Base-by-base conservation (phyloP, 2,113 vertebrate species). In the Caloenas nicobarica region DNA sequence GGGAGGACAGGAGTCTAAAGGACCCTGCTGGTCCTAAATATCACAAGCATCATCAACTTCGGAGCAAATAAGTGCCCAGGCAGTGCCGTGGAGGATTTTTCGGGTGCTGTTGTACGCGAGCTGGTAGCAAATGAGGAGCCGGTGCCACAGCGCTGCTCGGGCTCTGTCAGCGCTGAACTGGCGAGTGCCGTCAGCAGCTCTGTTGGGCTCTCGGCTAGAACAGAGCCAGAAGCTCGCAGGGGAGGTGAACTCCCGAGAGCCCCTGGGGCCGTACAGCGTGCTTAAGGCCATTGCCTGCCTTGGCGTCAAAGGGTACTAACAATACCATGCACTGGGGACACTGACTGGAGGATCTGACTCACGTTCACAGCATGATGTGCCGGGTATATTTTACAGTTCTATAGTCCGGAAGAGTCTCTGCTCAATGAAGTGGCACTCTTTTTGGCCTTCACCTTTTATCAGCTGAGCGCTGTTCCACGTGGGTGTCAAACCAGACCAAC, bases 301-400 rank as follows among this genome's bases (percentile, higher is more conserved):
- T 21, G 13, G 31, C 62, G 64, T 68, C 74, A n/a, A 13, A 51
- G 68, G 71, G 31, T 24, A 8, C 13, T 54, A 25, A 33, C 24
- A 15, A 44, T 17, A 10, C 48, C 29, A 0, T 7, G 40, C 25
- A 15, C 74, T 46, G 62, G 58, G 60, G 79, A 73, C 0, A 0
- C 29, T 16, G 51, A 72, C 53, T 53, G 1, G 28, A 71, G 38
- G 31, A 3, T 24, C 68, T 62, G 64, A 68, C 58, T 91, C 85
- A 26, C 2, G 0, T 11, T 34, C 8, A 0, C 53, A 6, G 7
- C 3, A 0, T 2, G 15, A 57, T 54, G 26, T 25, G 19, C 16
- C 2, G 4, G 29, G 53, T 54, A 31, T 12, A 7, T 53, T 74
- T 83, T 74, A 31, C 28, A 22, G 33, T 77, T 83, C 83, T 64